Base-by-base conservation (phyloP, 2,888 invertebrate genomes). In the Apamea sordens region DNA sequence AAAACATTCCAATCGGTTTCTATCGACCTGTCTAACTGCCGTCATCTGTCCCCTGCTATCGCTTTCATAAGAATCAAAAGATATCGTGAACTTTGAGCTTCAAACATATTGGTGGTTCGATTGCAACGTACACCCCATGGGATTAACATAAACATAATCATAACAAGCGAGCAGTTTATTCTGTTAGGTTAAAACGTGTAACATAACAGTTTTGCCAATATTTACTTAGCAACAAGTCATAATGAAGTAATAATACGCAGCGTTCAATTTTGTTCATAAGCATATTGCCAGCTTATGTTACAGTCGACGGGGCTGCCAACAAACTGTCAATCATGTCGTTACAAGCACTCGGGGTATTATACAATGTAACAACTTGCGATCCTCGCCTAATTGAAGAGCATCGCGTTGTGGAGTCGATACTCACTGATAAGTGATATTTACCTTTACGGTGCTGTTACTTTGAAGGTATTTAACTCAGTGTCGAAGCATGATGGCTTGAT, bases 1-100 rank as follows among this genome's bases (percentile, higher is more conserved):
- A 92, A 94, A 94, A 91, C 87, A 90, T 88, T 87, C 82, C 86
- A 84, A 86, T 86, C 83, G 79, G 80, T 88, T 85, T 84, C 84
- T 86, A 88, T 89, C 83, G 85, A 85, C 88, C 79, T 82, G 76
- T 68, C 77, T 82, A 80, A 84, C 67, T 70, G 65, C 80, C 81
- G 84, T 83, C 83, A 83, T 85, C 77, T 83, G 69, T 81, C 80
- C 79, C 87, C 80, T 82, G 83, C 86, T 86, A 88, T 88, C 73
- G 83, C 77, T 81, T 80, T 84, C 87, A 77, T 82, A 86, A 61
- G 83, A 86, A 85, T 65, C 67, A 63, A 74, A 70, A 78, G 63
- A 64, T 53, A 71, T 77, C 63, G 53, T 71, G 28, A 68, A 79
- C 64, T 79, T 53, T 32, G 28, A 72, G 72, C 32, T 76, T 56